Percentiles rank a stretch among this genome's conserved stretches.
These are phyloP conservation scores for Dinomys branickii DNA, from an alignment of 2,113 vertebrate species.

Conservation along the genomic window DNA sequence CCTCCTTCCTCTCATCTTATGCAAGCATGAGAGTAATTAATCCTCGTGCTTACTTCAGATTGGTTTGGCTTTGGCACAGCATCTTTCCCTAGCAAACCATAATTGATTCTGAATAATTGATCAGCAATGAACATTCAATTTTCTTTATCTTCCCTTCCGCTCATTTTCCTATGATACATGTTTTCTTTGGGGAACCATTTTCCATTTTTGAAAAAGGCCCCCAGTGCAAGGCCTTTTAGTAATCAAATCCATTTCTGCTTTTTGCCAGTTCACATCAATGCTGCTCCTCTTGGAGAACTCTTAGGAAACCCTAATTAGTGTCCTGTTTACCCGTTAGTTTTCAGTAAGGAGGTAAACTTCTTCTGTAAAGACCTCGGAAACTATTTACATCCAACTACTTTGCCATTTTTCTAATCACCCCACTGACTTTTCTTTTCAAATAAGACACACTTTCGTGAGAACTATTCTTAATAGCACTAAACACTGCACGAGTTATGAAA, in stretches of 20 bases:
- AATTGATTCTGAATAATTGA: conserved; percentile 83
- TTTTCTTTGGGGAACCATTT: conserved; percentile 80
- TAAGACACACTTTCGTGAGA: neutral
- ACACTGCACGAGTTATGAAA: neutral
- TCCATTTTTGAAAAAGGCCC: conserved; percentile 61
- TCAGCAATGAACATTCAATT: conserved; percentile 80
- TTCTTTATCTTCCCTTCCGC: conserved; percentile 82
- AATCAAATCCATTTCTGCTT: conserved; percentile 78
- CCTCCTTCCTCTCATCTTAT: neutral
- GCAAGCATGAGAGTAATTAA: conserved; percentile 69
- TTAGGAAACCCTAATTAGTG: conserved; percentile 59
- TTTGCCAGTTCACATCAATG: conserved; percentile 70
- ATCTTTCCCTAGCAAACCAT: conserved; percentile 77
- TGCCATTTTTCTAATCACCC: conserved; percentile 1
- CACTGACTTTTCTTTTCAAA: neutral
- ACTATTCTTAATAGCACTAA: neutral
- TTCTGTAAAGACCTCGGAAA: conserved; percentile 52
- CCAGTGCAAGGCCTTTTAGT: conserved; percentile 76
- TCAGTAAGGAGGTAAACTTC: conserved; percentile 70
- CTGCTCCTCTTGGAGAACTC: conserved; percentile 61
- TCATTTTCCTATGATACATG: conserved; percentile 76
- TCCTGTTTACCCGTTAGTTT: conserved; percentile 64
- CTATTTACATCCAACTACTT: conserved; percentile 43
- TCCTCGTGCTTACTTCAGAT: conserved; percentile 68
- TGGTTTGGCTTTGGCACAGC: conserved; percentile 75